These are phyloP conservation scores for Andrena bicolor DNA, from an alignment of 2,888 invertebrate genomes.

Conservation along the genomic window DNA sequence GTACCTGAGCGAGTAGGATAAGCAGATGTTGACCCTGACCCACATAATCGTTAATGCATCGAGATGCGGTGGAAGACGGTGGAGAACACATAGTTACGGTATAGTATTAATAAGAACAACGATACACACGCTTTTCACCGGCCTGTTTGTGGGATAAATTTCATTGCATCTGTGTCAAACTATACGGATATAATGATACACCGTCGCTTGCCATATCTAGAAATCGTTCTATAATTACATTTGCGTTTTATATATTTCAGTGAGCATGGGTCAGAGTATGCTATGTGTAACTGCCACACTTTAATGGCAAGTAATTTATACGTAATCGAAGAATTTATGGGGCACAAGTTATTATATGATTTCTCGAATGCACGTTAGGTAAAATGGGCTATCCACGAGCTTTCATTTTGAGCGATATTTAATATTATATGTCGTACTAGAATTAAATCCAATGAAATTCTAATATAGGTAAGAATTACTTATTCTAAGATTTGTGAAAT, in stretches of 20 bases:
- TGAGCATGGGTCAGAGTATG: background rate
- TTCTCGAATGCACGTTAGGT: background rate
- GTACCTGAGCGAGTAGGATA: constrained; percentile 70
- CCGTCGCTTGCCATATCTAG: background rate
- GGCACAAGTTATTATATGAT: background rate
- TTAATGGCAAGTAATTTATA: background rate
- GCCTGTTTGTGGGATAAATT: constrained; percentile 45
- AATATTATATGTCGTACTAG: background rate
- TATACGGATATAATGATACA: background rate
- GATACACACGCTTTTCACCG: constrained; percentile 43
- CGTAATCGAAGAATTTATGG: background rate
- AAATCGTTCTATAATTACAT: background rate
- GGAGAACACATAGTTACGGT: constrained; percentile 57
- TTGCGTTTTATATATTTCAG: background rate
- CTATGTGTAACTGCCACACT: background rate
- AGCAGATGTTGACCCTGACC: constrained; percentile 83
- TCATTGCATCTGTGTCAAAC: constrained; percentile 8
- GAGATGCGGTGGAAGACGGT: constrained; percentile 61
- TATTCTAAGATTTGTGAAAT: too few relatives aligned
- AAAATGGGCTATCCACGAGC: background rate
- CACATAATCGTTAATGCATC: constrained; percentile 78
- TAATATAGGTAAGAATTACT: too few relatives aligned
- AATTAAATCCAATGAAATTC: too few relatives aligned
- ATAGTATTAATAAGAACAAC: constrained; percentile 69
- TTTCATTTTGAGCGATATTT: background rate